These are phyloP conservation scores for Nipponacmea schrenckii DNA, from an alignment of 2,888 invertebrate genomes.

Conservation along the genomic window DNA sequence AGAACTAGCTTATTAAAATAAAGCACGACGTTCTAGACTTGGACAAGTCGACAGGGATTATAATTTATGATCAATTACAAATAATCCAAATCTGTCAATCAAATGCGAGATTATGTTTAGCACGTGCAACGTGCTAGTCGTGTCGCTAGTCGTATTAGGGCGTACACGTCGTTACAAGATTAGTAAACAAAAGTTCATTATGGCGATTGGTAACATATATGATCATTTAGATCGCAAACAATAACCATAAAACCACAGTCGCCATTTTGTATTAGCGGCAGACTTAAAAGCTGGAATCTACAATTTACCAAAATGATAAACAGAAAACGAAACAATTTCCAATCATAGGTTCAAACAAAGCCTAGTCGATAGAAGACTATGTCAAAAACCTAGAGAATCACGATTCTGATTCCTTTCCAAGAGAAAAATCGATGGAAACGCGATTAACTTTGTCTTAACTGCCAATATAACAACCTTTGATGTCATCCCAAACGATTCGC, in stretches of 20 bases:
- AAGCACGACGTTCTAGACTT: too few species aligned
- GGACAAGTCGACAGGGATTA: not conserved
- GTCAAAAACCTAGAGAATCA: not conserved
- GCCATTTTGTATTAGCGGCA: not conserved
- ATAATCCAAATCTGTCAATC: slow-evolving; percentile 5
- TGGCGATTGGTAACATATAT: not conserved
- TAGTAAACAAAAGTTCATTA: not conserved
- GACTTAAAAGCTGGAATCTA: too few species aligned
- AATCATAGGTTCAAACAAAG: not conserved
- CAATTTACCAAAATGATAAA: not conserved
- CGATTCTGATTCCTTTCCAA: not conserved
- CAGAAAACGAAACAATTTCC: not conserved
- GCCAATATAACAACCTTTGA: slow-evolving; percentile 9
- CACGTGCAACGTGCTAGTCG: not conserved
- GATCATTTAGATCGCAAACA: not conserved
- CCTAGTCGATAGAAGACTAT: not conserved
- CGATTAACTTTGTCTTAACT: slow-evolving; percentile 7
- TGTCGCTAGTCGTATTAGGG: not conserved
- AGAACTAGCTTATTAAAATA: too few species aligned
- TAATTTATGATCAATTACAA: slow-evolving; percentile 3
- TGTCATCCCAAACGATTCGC: slow-evolving; percentile 4
- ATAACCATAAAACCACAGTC: not conserved
- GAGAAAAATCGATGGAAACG: not conserved
- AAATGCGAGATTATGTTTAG: not conserved
- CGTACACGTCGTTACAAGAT: not conserved